These are phyloP conservation scores for Heliothis peltigera DNA, from an alignment of 2,888 invertebrate genomes.

Conservation along the genomic window DNA sequence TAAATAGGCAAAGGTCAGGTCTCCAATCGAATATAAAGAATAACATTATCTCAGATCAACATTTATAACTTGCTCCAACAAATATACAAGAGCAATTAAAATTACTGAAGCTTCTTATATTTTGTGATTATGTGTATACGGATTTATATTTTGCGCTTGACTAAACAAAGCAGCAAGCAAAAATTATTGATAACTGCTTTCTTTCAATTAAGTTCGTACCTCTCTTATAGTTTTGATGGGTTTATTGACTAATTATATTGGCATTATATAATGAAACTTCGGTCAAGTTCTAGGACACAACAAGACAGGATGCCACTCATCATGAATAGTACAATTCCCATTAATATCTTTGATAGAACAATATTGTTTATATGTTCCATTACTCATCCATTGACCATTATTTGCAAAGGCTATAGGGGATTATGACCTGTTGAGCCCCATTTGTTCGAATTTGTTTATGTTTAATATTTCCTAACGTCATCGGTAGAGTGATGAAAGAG, in stretches of 20 bases:
- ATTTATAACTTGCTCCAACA: conserved; percentile 48
- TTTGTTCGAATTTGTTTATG: conserved; percentile 13
- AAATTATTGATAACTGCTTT: conserved; percentile 9
- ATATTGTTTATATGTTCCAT: conserved; percentile 20
- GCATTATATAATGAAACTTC: too few relatives aligned
- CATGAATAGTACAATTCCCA: conserved; percentile 36
- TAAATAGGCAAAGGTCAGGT: conserved; percentile 28
- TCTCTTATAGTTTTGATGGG: conserved; percentile 21
- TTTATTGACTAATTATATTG: too few relatives aligned
- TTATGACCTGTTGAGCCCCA: conserved; percentile 11
- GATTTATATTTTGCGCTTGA: conserved; percentile 29
- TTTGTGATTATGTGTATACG: conserved; percentile 25
- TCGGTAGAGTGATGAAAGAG: background rate
- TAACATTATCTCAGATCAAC: conserved; percentile 25
- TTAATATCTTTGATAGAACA: conserved; percentile 23
- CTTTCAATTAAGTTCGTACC: conserved; percentile 6
- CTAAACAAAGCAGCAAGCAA: conserved; percentile 13
- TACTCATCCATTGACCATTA: conserved; percentile 12
- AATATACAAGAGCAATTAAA: conserved; percentile 43
- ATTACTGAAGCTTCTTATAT: conserved; percentile 43
- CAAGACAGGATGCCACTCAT: conserved; percentile 18
- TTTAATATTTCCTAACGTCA: background rate
- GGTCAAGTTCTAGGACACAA: conserved; percentile 34
- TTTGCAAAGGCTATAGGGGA: conserved; percentile 23
- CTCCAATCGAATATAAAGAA: conserved; percentile 30